Evolutionary conservation across 2,113 vertebrate genomes (phyloP).

Genomic region (Spilogale gracilis): DNA sequence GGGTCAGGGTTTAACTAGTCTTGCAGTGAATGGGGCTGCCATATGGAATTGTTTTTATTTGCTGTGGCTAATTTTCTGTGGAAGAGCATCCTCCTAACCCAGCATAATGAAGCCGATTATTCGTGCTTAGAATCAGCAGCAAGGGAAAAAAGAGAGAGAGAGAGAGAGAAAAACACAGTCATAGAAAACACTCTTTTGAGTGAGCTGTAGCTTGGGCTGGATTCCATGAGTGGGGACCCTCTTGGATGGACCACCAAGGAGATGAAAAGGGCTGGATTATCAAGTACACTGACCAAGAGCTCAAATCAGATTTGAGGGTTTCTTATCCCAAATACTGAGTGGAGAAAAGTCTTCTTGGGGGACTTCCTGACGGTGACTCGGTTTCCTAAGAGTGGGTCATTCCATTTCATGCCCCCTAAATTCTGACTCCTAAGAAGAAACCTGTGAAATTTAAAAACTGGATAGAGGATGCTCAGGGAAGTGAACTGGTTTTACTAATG

Average conservation of each 20-base stretch:
- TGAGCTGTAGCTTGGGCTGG: neutral
- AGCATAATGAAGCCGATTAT: constrained; percentile 50
- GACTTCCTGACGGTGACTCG: neutral
- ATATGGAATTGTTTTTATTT: constrained; percentile 73
- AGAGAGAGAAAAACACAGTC: neutral
- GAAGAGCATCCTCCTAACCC: constrained; percentile 34
- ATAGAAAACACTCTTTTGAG: neutral
- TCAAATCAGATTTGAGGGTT: neutral
- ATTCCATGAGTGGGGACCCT: neutral
- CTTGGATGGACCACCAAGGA: neutral
- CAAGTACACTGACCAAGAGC: neutral
- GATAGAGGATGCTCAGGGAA: neutral
- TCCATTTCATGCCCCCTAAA: neutral
- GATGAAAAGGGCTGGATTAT: neutral
- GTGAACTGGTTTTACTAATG: neutral
- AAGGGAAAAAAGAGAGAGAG: neutral
- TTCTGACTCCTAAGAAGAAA: constrained; percentile 17
- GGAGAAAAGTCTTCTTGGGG: neutral
- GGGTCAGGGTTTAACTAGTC: constrained; percentile 46
- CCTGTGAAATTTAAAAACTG: neutral
- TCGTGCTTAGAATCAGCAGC: neutral
- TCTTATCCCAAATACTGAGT: neutral
- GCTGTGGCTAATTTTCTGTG: constrained; percentile 60
- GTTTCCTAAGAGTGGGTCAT: neutral
- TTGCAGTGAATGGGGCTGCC: constrained; percentile 22